Evolutionary conservation across 1,140 invertebrate genomes (phyloP).

Genomic region (Polypedilum pembai): DNA sequence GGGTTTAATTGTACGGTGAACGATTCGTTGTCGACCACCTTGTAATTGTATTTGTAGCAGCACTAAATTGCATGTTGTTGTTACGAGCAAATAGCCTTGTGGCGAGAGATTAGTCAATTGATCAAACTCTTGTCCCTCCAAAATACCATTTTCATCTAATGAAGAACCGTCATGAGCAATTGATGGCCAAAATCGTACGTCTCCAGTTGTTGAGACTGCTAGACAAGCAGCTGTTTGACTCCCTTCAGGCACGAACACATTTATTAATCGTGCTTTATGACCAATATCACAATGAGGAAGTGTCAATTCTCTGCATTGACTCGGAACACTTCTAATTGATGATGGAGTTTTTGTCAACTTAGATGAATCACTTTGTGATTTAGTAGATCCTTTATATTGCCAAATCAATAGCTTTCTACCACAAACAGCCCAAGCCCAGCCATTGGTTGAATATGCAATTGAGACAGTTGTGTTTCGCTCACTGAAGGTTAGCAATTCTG

Average conservation of each 20-base stretch:
- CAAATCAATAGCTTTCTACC: conserved; percentile 79
- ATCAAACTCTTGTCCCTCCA: conserved; percentile 78
- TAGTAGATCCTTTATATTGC: conserved; percentile 57
- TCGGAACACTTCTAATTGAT: conserved; percentile 34
- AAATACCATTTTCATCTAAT: conserved; percentile 74
- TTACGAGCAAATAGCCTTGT: conserved; percentile 75
- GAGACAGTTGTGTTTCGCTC: conserved; percentile 54
- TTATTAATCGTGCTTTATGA: conserved; percentile 82
- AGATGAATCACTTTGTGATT: not conserved
- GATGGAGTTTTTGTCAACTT: conserved; percentile 39
- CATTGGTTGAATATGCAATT: conserved; percentile 54
- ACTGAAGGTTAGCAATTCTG: conserved; percentile 75
- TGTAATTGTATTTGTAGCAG: conserved; percentile 57
- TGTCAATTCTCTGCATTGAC: conserved; percentile 70
- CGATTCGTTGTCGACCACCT: conserved; percentile 57
- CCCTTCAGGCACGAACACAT: conserved; percentile 62
- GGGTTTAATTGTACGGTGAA: conserved; percentile 62
- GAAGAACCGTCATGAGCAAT: conserved; percentile 80
- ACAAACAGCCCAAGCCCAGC: conserved; percentile 72
- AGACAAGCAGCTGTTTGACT: conserved; percentile 77
- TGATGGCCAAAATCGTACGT: conserved; percentile 82
- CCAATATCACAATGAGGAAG: conserved; percentile 86
- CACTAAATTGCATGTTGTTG: conserved; percentile 82
- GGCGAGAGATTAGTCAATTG: conserved; percentile 60
- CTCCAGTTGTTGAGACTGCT: conserved; percentile 88